Conservation (phyloP, 2,113 vertebrate species). For the Kobus ellipsiprymnus region DNA sequence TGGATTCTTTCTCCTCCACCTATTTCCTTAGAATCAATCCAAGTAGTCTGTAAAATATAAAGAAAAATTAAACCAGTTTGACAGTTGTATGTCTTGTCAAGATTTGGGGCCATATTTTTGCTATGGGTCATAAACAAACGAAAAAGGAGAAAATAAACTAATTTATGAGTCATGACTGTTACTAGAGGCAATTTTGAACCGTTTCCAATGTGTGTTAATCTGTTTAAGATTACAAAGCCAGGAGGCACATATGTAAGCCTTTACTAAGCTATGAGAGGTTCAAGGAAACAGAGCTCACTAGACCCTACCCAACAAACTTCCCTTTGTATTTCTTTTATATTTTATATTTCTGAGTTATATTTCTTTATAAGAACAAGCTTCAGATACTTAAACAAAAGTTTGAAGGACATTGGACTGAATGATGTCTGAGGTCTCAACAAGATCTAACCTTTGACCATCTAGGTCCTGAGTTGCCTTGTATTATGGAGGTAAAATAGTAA, state of each 20-base stretch:
- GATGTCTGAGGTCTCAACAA: not conserved
- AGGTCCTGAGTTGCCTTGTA: not conserved
- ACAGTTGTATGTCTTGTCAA: not conserved
- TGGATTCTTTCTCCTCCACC: not conserved
- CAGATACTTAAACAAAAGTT: not conserved
- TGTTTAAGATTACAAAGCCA: conserved; percentile 10
- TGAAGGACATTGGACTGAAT: not conserved
- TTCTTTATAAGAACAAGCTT: not conserved
- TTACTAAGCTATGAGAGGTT: not conserved
- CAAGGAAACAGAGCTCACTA: not conserved
- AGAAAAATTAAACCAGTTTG: not conserved
- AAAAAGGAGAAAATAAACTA: not conserved
- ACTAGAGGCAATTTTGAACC: not conserved
- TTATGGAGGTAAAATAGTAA: not conserved
- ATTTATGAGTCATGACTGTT: not conserved
- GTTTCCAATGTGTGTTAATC: not conserved
- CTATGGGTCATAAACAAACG: conserved; percentile 23
- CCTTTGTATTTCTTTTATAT: not conserved
- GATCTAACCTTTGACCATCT: not conserved
- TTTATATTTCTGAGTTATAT: not conserved
- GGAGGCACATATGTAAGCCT: not conserved
- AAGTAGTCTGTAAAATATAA: not conserved
- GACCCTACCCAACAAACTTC: no score
- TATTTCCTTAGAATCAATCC: not conserved
- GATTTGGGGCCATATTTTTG: conserved; percentile 17